These are phyloP conservation scores for Onychomys leucogaster DNA, from an alignment of 2,797 vertebrate genomes.

Conservation along the genomic window DNA sequence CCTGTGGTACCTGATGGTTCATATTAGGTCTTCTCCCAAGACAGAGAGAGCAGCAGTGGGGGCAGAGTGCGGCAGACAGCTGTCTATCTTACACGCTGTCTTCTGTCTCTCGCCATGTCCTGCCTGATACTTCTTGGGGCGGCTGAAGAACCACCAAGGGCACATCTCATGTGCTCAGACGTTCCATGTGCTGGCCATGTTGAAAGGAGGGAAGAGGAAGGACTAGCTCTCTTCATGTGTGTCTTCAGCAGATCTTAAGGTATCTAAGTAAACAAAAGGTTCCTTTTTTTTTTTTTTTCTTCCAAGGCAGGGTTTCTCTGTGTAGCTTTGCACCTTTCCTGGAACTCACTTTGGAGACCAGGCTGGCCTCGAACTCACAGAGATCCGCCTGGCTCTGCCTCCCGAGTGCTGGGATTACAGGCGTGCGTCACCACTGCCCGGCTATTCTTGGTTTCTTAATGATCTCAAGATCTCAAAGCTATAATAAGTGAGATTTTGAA, in stretches of 20 bases:
- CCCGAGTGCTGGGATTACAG: background rate
- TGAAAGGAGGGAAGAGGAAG: background rate
- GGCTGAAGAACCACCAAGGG: background rate
- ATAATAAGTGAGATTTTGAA: slow-evolving; percentile 3
- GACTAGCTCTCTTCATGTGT: background rate
- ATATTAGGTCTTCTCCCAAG: background rate
- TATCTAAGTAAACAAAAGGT: background rate
- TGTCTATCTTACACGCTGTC: background rate
- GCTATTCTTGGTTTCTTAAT: background rate
- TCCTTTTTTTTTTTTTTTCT: background rate
- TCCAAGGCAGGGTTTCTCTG: background rate
- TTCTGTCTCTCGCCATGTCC: background rate
- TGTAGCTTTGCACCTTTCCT: no score
- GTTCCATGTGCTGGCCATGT: background rate
- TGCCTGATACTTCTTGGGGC: background rate
- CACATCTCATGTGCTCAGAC: background rate
- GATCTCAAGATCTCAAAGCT: background rate
- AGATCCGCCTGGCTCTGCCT: background rate
- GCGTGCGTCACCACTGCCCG: fast-evolving
- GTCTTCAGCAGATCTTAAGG: background rate
- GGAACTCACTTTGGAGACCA: background rate
- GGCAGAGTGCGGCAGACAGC: background rate
- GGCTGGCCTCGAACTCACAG: background rate
- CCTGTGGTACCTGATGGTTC: background rate
- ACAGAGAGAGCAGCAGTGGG: background rate